Evolutionary conservation across 1,140 invertebrate species (phyloP).

Genomic region (Myzus persicae): DNA sequence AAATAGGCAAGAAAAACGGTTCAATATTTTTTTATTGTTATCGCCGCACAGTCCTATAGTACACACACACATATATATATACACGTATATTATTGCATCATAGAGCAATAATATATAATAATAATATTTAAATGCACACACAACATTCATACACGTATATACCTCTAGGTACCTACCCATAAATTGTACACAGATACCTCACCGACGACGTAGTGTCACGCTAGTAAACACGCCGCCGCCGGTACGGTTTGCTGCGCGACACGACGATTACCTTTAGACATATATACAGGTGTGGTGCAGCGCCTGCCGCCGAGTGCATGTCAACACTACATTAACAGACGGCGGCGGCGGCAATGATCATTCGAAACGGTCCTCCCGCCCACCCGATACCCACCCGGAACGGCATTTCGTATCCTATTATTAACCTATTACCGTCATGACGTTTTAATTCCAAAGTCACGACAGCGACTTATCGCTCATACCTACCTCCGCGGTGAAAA

Average conservation of each 20-base stretch:
- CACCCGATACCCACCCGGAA: background rate
- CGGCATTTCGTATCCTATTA: constrained; percentile 45
- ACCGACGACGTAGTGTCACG: constrained; percentile 45
- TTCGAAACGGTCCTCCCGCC: constrained; percentile 27
- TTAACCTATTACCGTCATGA: constrained; percentile 57
- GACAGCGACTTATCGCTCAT: background rate
- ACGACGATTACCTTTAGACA: background rate
- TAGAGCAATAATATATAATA: background rate
- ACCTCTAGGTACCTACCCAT: background rate
- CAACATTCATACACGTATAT: background rate
- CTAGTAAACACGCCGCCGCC: constrained; percentile 23
- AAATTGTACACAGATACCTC: background rate
- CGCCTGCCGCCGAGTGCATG: constrained; percentile 44
- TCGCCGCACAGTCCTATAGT: background rate
- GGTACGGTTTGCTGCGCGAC: constrained; percentile 15
- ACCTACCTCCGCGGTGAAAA: background rate
- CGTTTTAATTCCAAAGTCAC: constrained; percentile 51
- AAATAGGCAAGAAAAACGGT: background rate
- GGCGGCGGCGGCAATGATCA: constrained; percentile 20
- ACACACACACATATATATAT: background rate
- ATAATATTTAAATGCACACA: background rate
- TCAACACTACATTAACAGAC: constrained; percentile 42
- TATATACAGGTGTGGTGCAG: background rate
- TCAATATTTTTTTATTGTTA: constrained; percentile 30
- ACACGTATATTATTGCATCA: background rate